Conservation (phyloP, 2,797 vertebrate species). For the Cirrhinus mrigala region DNA sequence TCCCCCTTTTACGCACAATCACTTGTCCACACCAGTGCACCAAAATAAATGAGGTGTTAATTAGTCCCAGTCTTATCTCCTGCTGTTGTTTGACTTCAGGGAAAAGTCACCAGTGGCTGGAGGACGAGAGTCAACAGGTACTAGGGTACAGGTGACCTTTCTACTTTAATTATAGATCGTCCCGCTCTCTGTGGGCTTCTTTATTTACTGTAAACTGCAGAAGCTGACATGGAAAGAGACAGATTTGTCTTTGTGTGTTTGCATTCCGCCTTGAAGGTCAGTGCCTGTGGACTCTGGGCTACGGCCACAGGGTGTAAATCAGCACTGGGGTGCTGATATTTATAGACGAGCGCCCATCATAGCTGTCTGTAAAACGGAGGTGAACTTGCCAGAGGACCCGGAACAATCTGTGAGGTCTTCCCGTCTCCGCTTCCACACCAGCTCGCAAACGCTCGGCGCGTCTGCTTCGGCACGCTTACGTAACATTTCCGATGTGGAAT, state of each 20-base stretch:
- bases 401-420: slow-evolving; percentile 42
- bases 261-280: slow-evolving; percentile 63
- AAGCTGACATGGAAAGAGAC: slow-evolving; percentile 61
- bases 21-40: slow-evolving; percentile 29
- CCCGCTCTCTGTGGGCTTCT: slow-evolving; percentile 47
- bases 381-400: slow-evolving; percentile 56
- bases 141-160: slow-evolving; percentile 54
- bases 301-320: slow-evolving; percentile 64
- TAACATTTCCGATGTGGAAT: slow-evolving; percentile 17
- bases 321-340: slow-evolving; percentile 65
- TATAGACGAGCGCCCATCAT: slow-evolving; percentile 69
- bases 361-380: slow-evolving; percentile 66
- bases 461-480: slow-evolving; percentile 2
- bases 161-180: slow-evolving; percentile 58
- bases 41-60: slow-evolving; percentile 53
- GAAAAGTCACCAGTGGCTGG: slow-evolving; percentile 44
- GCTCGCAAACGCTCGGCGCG: background rate
- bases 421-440: background rate
- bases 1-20: slow-evolving; percentile 23
- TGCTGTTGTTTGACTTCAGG: slow-evolving; percentile 53
- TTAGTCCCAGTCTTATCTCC: slow-evolving; percentile 46
- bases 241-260: slow-evolving; percentile 62
- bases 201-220: slow-evolving; percentile 60
- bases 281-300: slow-evolving; percentile 61
- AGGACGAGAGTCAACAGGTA: slow-evolving; percentile 57